Base-by-base conservation (phyloP, 1,140 invertebrate species). In the Halictus rubicundus region DNA sequence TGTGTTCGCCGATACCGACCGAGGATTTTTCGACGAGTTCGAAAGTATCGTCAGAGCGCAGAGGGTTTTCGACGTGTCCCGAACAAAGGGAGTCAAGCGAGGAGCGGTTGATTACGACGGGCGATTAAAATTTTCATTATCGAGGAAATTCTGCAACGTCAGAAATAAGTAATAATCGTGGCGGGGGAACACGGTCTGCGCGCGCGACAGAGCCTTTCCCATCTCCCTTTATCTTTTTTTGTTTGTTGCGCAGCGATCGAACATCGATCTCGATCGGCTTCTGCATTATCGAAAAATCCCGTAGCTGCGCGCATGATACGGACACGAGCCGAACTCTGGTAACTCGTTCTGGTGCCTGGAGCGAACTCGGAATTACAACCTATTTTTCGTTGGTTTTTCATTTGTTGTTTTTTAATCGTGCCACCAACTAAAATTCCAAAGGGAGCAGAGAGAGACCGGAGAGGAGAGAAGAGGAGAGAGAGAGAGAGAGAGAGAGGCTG, bases 71-170 rank as follows among this genome's bases (percentile, higher is more conserved):
- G 59, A 19, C 25, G 23, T 63, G 71, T 64, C 71, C 49, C n/a
- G 42, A 71, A 78, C 68, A 71, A 71, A 78, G 64, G 59, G 68
- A 54, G 32, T 25, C 12, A 42, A 70, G 68, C 46, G 68, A 52
- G 1, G 46, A 77, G 37, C 46, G 59, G 46, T 78, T 71, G 68
- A 78, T 78, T 78, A 64, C 68, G 60, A 65, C 19, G 68, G 42
- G 25, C 59, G 68, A 78, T 78, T 78, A 78, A 72, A 78, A 70
- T 78, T 78, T 72, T 72, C 76, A 78, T 72, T 78, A 78, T 72
- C 76, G 76, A 64, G 52, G 32, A 61, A 78, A 72, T 78, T 63
- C 68, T 72, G 76, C 76, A 64, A 63, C 59, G 76, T 78, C 76
- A 64, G 76, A 72, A 54, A 72, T 64, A 72, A 72, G 68, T 71